Base-by-base conservation (phyloP, 2,888 invertebrate species). In the Tenodera sinensis region DNA sequence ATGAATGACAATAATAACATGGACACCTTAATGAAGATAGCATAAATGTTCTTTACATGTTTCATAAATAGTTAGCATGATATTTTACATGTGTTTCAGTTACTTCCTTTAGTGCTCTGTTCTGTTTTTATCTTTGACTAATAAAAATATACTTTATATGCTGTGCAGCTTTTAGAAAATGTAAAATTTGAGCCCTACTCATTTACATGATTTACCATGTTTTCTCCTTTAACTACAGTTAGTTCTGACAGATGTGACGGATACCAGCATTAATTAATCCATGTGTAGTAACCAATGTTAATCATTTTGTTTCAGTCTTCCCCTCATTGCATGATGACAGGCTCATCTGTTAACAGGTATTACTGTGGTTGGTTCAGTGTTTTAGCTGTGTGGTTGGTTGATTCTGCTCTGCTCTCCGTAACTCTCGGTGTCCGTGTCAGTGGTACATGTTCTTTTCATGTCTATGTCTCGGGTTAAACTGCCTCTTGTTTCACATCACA, bases 271-370 rank as follows among this genome's bases (percentile, higher is more conserved):
- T 47, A 86, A 83, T 87, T 83, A 89, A 87, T 87, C 87, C 54
- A 47, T 90, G 89, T 91, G 89, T 91, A 91, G 91, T 91, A 91
- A 91, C 91, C 89, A 91, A 91, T 90, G 88, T 91, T 90, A 91
- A 91, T 92, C 91, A 90, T 92, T 92, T 92, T 92, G 92, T 92
- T 92, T 92, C 92, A 92, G 92, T 92, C 91, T 90, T 91, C 90
- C 91, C 90, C 89, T 91, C 91, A 91, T 92, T 92, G 92, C 92
- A 92, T 92, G 92, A 92, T 91, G 91, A 91, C 92, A 91, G 92
- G 91, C 91, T 91, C 92, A 91, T 91, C 92, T 92, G 90, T 91
- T 91, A 91, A 91, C 91, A 91, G 91, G 91, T 91, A 91, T 91
- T 91, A 90, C 90, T 90, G 90, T 90, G 90, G 91, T 91, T 91